phyloP scores from a whole-genome alignment of 2,113 vertebrate species.

The Nycticryphes semicollaris region DNA sequence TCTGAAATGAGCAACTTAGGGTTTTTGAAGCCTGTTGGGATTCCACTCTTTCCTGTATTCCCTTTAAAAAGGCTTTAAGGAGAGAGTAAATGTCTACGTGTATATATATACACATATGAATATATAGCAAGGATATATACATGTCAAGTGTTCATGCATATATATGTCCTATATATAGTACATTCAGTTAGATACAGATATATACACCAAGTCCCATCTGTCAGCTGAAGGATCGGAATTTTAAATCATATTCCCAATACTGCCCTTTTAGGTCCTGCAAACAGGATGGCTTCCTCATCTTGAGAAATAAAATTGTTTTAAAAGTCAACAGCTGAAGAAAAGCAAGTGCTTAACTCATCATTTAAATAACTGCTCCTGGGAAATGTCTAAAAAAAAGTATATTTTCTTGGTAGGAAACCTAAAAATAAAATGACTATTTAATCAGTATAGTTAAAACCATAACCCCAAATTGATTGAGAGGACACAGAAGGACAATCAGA shows the following conservation, averaged over 20 bases:
- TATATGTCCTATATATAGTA: not conserved
- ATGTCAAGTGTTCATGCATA: not conserved
- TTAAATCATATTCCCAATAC: not conserved
- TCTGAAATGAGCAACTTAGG: not conserved
- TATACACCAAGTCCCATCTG: not conserved
- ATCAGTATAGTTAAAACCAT: not conserved
- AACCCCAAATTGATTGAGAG: not conserved
- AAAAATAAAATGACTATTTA: conserved; percentile 5
- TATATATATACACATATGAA: not conserved
- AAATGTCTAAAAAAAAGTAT: not conserved
- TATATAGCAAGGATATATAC: not conserved
- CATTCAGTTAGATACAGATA: not conserved
- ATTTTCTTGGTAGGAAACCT: conserved; percentile 10
- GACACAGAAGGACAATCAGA: not conserved
- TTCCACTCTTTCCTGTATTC: not conserved
- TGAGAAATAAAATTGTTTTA: not conserved
- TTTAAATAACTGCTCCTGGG: not conserved
- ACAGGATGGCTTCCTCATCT: not conserved
- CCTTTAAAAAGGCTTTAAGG: not conserved
- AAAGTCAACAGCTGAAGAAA: not conserved
- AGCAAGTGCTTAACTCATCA: not conserved
- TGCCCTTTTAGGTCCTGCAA: not conserved
- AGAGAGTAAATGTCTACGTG: not conserved
- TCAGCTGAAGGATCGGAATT: not conserved
- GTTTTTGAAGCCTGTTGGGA: not conserved